A percentile compares a stretch with the other conserved stretches of the same genome.
Evolutionary conservation across 1,140 invertebrate genomes (phyloP).

Genomic region (honey bee (Apis mellifera)): Amel_HAv3.1 CM009939.2:7622501-7623000

Average conservation of each 20-base stretch:
- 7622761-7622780: neutral
- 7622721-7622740: too few species aligned
- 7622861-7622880: conserved; percentile 33
- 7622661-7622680: too few species aligned
- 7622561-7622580: neutral
- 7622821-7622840: conserved; percentile 36
- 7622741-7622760: neutral
- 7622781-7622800: too few species aligned
- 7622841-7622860: conserved; percentile 64
- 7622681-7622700: too few species aligned
- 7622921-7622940: conserved; percentile 40
- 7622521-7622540: neutral
- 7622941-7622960: conserved; percentile 29
- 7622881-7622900: conserved; percentile 34
- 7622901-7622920: conserved; percentile 64
- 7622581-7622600: too few species aligned
- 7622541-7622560: neutral
- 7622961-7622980: conserved; percentile 17
- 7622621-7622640: too few species aligned
- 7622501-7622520: conserved; percentile 1
- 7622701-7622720: too few species aligned
- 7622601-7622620: too few species aligned
- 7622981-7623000: conserved; percentile 2
- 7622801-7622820: conserved; percentile 19
- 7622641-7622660: too few species aligned